phyloP scores from a whole-genome alignment of 2,888 invertebrate species.

The Exocentrus adspersus region DNA sequence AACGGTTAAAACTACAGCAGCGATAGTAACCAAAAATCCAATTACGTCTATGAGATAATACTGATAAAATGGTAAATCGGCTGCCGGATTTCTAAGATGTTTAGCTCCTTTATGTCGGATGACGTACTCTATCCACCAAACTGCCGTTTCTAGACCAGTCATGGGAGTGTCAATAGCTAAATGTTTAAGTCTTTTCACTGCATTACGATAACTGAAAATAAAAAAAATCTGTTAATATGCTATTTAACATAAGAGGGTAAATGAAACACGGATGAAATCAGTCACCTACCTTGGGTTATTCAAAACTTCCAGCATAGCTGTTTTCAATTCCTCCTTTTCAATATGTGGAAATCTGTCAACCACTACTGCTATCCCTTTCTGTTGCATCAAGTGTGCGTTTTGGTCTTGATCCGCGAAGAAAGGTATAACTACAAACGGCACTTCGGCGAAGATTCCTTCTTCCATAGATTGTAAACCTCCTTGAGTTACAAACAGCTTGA shows the following conservation, averaged over 20 bases:
- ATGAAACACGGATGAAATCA: too few relatives aligned
- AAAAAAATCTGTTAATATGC: neutral
- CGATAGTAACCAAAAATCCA: slow-evolving; percentile 21
- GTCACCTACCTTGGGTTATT: slow-evolving; percentile 10
- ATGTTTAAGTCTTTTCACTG: neutral
- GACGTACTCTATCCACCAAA: slow-evolving; percentile 50
- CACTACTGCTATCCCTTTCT: slow-evolving; percentile 2
- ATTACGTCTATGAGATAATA: slow-evolving; percentile 46
- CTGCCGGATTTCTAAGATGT: slow-evolving; percentile 38
- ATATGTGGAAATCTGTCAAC: neutral
- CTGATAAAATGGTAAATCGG: slow-evolving; percentile 41
- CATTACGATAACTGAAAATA: slow-evolving; percentile 24
- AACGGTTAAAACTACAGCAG: neutral
- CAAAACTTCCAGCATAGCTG: slow-evolving; percentile 4
- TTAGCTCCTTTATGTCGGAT: slow-evolving; percentile 44
- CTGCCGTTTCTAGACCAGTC: slow-evolving; percentile 42
- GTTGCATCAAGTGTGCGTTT: neutral
- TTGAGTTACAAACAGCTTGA: slow-evolving; percentile 21
- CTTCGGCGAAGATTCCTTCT: slow-evolving; percentile 10
- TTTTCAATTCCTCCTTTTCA: slow-evolving; percentile 1
- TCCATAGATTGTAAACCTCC: slow-evolving; percentile 24
- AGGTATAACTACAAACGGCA: slow-evolving; percentile 21
- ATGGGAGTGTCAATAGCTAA: slow-evolving; percentile 29
- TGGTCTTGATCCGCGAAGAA: slow-evolving; percentile 6
- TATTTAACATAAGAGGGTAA: too few relatives aligned